phyloP scores from a whole-genome alignment of 2,888 invertebrate species.

The Andrena bucephala region DNA sequence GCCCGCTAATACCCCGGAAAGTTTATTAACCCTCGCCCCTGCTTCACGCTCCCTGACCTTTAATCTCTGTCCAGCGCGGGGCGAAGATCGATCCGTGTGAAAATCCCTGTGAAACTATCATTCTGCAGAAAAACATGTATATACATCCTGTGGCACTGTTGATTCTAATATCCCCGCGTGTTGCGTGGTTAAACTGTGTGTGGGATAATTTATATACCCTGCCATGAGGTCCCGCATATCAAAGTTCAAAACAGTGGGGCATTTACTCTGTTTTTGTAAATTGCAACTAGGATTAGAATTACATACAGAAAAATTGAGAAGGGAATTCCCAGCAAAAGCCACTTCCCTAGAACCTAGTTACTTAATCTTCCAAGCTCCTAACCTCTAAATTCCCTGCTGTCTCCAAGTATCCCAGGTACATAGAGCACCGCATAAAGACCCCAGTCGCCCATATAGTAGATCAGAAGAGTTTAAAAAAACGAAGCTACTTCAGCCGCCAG shows the following conservation, averaged over 20 bases:
- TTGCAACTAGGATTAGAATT: too few species aligned
- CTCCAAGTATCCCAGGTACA: too few species aligned
- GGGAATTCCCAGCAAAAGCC: neutral
- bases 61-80: slow-evolving; percentile 34
- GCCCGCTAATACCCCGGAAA: slow-evolving; percentile 64
- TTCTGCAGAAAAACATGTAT: slow-evolving; percentile 1
- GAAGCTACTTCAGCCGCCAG: neutral
- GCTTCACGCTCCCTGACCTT: slow-evolving; percentile 41
- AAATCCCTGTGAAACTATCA: slow-evolving; percentile 6
- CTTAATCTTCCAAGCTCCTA: too few species aligned
- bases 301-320: neutral
- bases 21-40: slow-evolving; percentile 68
- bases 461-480: too few species aligned
- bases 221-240: neutral
- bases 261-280: too few species aligned
- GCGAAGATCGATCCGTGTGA: slow-evolving; percentile 21
- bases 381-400: too few species aligned
- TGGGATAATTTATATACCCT: neutral
- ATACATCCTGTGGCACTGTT: neutral
- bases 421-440: too few species aligned
- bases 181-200: neutral
- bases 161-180: neutral
- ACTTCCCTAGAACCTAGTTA: too few species aligned
- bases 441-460: too few species aligned
- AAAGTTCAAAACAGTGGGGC: too few species aligned